phyloP scores from a whole-genome alignment of 1,140 invertebrate genomes.

The Teleogryllus occipitalis region DNA sequence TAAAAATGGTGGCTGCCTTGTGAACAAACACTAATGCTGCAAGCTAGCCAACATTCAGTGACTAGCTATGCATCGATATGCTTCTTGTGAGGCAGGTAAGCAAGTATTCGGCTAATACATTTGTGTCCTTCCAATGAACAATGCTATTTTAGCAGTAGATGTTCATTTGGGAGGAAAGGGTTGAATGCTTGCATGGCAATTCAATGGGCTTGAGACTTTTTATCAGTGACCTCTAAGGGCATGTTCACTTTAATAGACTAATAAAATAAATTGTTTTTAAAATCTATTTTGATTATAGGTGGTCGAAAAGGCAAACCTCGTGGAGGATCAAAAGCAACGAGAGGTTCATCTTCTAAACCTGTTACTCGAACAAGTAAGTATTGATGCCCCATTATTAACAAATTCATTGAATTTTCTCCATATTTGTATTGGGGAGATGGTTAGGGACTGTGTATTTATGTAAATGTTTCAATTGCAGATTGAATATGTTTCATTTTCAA shows the following conservation, averaged over 20 bases:
- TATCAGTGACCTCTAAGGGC: not conserved
- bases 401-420: too few species aligned
- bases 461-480: too few species aligned
- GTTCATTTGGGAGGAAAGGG: not conserved
- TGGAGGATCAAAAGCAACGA: too few species aligned
- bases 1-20: not conserved
- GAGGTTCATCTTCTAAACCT: too few species aligned
- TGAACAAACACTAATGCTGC: not conserved
- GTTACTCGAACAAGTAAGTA: too few species aligned
- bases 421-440: too few species aligned
- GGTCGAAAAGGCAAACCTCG: too few species aligned
- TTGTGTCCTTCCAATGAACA: too few species aligned
- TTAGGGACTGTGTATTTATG: too few species aligned
- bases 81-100: not conserved
- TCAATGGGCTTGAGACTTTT: not conserved
- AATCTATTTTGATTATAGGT: not conserved
- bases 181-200: not conserved
- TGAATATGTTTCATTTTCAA: too few species aligned
- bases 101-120: not conserved
- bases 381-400: too few species aligned
- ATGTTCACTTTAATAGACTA: not conserved
- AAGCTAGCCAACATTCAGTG: not conserved
- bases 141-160: too few species aligned
- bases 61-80: not conserved
- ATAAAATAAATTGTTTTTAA: not conserved